These are phyloP conservation scores for Drosophila fungiperda DNA, from an alignment of 2,888 invertebrate genomes.

Conservation along the genomic window DNA sequence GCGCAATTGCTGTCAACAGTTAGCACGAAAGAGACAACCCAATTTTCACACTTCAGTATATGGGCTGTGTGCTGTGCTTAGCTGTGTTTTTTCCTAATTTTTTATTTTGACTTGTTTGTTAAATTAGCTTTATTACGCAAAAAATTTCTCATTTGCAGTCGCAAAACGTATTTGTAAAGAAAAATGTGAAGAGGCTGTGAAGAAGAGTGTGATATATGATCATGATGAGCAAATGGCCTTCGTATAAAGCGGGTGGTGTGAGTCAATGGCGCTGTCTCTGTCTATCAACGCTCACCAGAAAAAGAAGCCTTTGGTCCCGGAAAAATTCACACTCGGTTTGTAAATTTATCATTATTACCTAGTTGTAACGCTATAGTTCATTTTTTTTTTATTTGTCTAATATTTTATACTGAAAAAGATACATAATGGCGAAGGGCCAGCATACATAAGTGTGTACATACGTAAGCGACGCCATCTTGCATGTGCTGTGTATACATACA, in stretches of 20 bases:
- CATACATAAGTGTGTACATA: conserved; percentile 24
- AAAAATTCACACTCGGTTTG: conserved; percentile 78
- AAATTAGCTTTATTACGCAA: conserved; percentile 84
- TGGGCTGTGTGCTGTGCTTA: conserved; percentile 35
- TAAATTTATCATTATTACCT: conserved; percentile 60
- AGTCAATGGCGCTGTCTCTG: conserved; percentile 63
- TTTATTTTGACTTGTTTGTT: conserved; percentile 49
- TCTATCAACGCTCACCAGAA: conserved; percentile 56
- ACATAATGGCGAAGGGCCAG: conserved; percentile 29
- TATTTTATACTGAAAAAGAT: conserved; percentile 26
- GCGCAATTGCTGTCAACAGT: conserved; percentile 63
- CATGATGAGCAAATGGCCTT: conserved; percentile 68
- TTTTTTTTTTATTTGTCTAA: conserved; percentile 17
- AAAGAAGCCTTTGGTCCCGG: conserved; percentile 63
- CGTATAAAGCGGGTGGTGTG: conserved; percentile 51
- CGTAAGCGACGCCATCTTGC: conserved; percentile 58
- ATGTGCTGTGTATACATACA: conserved; percentile 26
- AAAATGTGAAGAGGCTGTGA: conserved; percentile 72
- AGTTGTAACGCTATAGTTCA: conserved; percentile 31
- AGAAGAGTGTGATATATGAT: conserved; percentile 71
- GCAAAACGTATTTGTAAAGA: conserved; percentile 74
- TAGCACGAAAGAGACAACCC: conserved; percentile 60
- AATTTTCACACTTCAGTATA: conserved; percentile 42
- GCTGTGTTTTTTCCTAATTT: conserved; percentile 39
- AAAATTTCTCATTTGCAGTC: conserved; percentile 85